Evolutionary conservation across 2,797 vertebrate genomes (phyloP), one percentile per base, ranked within the genome.

Genomic region (Rhincodon typus): DNA sequence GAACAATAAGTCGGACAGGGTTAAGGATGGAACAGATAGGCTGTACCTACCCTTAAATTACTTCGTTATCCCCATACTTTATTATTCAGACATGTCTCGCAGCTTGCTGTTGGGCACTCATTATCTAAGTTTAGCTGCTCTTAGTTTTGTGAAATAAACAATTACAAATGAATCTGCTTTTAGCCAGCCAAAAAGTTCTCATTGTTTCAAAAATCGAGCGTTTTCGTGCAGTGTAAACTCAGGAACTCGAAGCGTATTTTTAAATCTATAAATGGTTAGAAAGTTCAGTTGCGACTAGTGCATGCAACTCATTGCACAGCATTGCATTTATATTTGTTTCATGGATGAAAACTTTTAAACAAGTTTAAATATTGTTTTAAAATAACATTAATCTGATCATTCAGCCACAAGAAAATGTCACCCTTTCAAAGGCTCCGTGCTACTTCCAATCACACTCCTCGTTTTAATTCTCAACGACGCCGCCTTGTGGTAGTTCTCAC

Each of bases 401-500:
- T 57, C 30, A 91, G 2, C 30, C 10, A 70, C 12, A 50, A 57
- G 30, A 50, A 95, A 53, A 77, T 77, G 38, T n/a, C 42, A 95
- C 13, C 15, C 46, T 2, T 72, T 12, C 12, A 23, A 12, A 19
- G 42, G 27, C 46, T 95, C 72, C 57, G 21, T 34, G 1, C 13
- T 34, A 17, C 94, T 95, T 95, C 19, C 34, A 72, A 57, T 50
- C 70, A 30, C 46, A 53, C 67, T 53, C 38, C 27, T 19, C 5
- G 38, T 30, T 94, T 94, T 50, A 94, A 74, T 94, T 34, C 42
- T 77, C 94, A 77, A 95, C 10, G 46, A 4, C 94, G 94, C 94
- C 94, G 13, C 69, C 94, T 77, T 57, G 70, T 95, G 94, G 94
- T 8, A 67, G 34, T 23, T 94, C 4, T 25, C 38, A 8, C 62